phyloP scores from a whole-genome alignment of 53 echinoderm and acorn worm species.

The Paelopatides confundens region DNA sequence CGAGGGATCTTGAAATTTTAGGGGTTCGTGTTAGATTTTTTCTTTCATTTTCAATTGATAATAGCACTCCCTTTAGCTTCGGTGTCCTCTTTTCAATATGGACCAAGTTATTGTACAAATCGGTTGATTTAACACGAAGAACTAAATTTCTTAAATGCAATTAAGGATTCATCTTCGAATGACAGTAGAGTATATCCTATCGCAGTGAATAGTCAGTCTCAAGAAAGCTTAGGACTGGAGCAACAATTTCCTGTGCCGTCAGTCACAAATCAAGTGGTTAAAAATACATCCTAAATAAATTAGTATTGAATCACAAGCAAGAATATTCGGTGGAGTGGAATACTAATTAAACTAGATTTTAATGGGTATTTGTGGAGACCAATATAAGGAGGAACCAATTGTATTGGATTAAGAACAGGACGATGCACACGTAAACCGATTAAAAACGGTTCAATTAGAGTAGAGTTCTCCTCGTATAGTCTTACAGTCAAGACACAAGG shows the following conservation, averaged over 20 bases:
- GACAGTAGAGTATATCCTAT: slow-evolving; percentile 24
- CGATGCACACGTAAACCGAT: slow-evolving; percentile 8
- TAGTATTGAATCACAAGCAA: slow-evolving; percentile 37
- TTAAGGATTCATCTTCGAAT: slow-evolving; percentile 13
- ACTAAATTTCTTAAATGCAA: slow-evolving; percentile 41
- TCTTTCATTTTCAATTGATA: neutral
- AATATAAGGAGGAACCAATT: neutral
- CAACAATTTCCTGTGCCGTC: slow-evolving; percentile 43
- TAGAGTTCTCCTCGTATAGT: neutral
- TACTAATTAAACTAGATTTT: slow-evolving; percentile 28
- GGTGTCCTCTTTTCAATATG: neutral
- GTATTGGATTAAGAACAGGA: slow-evolving; percentile 37
- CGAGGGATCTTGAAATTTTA: neutral
- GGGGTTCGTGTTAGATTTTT: neutral
- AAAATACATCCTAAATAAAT: slow-evolving; percentile 31
- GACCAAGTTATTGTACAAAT: slow-evolving; percentile 31
- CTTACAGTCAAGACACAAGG: neutral
- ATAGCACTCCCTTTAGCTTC: slow-evolving; percentile 7
- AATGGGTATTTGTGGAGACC: neutral
- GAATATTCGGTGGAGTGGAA: slow-evolving; percentile 18
- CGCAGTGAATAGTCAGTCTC: neutral
- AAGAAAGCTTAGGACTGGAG: slow-evolving; percentile 25
- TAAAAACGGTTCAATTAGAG: slow-evolving; percentile 12
- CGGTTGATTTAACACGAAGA: slow-evolving; percentile 31
- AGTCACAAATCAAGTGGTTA: slow-evolving; percentile 47